Evolutionary conservation across 2,113 vertebrate species (phyloP), one percentile per base, ranked within the genome.

Genomic region (Clarias batrachus): DNA sequence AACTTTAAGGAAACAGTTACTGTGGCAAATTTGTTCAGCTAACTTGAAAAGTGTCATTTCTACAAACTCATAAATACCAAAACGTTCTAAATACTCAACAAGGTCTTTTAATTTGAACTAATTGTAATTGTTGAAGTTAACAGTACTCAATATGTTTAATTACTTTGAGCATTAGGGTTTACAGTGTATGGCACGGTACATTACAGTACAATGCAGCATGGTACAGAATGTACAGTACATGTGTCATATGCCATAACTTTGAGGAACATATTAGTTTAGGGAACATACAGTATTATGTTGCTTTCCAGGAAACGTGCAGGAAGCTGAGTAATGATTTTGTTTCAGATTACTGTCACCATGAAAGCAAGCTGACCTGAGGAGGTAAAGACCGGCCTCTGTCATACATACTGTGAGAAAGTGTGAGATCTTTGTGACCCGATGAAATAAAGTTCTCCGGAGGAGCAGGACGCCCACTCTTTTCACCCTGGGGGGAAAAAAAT

Each of bases 321-420:
- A 85, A 77, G n/a, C 56, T n/a, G 41, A 59, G 57, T 85, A 85
- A 77, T 63, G 71, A 65, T 65, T 85, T 52, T 2, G 27, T 23
- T 62, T 85, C 59, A 65, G n/a, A 76, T 85, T 77, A 63, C 41
- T 79, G 30, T 78, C 73, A 12, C n/a, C 60, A 13, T 33, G 2
- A 65, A 54, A 76, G 57, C 14, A 52, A 21, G 73, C 59, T 68
- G 16, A 57, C 52, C 68, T 78, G 52, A 62, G 7, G 12, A 33
- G 52, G 27, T 19, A 48, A 77, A 79, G 74, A 54, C 37, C 19
- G 6, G 54, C 68, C 30, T 37, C 12, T n/a, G 33, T 62, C n/a
- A 23, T 25, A 23, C 3, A 60, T n/a, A 27, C 17, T 70, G 48
- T 41, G 37, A 33, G 41, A 21, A 70, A 62, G 56, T 77, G 81